Conservation (phyloP, 2,888 invertebrate species). For the Scaptomyza polygonia region DNA sequence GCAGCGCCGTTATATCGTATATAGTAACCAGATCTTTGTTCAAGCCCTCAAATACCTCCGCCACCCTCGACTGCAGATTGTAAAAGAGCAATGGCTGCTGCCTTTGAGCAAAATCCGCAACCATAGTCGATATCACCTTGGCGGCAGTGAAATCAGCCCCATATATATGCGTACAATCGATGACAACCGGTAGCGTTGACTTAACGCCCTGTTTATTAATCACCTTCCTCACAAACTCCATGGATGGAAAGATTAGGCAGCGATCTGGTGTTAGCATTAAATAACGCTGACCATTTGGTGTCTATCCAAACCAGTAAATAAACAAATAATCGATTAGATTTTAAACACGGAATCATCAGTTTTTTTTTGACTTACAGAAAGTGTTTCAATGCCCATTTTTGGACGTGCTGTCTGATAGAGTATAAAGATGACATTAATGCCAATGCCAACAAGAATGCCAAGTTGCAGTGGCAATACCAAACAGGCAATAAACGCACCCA, state of each 20-base stretch:
- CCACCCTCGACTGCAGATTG: constrained; percentile 92
- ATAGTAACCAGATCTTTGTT: constrained; percentile 90
- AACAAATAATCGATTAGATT: neutral
- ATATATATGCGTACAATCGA: constrained; percentile 95
- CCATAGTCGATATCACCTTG: constrained; percentile 90
- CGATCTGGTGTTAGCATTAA: constrained; percentile 94
- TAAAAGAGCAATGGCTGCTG: constrained; percentile 92
- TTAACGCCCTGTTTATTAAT: constrained; percentile 92
- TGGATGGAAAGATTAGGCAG: constrained; percentile 95
- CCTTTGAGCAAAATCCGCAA: constrained; percentile 90
- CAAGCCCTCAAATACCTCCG: constrained; percentile 92
- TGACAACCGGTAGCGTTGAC: constrained; percentile 90
- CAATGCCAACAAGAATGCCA: constrained; percentile 94
- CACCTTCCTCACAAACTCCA: constrained; percentile 93
- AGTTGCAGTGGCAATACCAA: constrained; percentile 92
- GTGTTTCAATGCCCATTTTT: constrained; percentile 91
- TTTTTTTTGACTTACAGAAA: constrained; percentile 86
- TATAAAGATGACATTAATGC: constrained; percentile 92
- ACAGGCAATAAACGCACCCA: constrained; percentile 93
- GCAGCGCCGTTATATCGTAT: constrained; percentile 90
- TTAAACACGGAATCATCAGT: neutral
- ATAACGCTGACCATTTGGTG: constrained; percentile 89
- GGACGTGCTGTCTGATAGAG: constrained; percentile 95
- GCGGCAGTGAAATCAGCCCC: constrained; percentile 95
- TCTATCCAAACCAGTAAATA: constrained; percentile 71